These are phyloP conservation scores for Onychomys torridus DNA, from an alignment of 2,797 vertebrate genomes.

Conservation along the genomic window DNA sequence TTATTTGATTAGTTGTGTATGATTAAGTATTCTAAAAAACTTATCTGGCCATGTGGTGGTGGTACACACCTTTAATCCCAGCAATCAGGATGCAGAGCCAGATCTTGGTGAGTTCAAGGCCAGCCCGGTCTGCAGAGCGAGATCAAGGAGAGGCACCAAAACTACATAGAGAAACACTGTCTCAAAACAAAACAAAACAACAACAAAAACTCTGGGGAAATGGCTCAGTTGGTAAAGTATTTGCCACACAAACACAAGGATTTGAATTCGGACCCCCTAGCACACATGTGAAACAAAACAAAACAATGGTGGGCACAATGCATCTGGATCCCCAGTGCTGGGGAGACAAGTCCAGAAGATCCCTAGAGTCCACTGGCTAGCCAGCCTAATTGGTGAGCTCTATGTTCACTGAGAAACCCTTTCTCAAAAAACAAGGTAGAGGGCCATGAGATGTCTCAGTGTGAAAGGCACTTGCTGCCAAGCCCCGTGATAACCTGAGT, in stretches of 20 bases:
- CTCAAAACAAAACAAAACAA: too few species aligned
- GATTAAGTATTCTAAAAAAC: background rate
- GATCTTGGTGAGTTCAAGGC: too few species aligned
- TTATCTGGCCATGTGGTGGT: too few species aligned
- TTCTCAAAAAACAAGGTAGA: background rate
- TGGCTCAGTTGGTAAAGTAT: background rate
- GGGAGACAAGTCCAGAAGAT: background rate
- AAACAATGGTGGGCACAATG: background rate
- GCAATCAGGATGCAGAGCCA: too few species aligned
- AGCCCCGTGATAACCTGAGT: background rate
- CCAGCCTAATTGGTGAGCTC: background rate
- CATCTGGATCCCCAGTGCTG: background rate
- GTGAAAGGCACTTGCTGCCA: background rate
- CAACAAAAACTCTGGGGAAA: background rate
- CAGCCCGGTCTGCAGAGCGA: too few species aligned
- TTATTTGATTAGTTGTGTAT: background rate
- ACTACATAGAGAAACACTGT: too few species aligned
- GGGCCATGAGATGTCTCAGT: background rate
- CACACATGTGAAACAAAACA: background rate
- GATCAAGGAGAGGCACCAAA: too few species aligned
- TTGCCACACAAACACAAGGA: background rate
- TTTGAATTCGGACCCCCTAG: background rate
- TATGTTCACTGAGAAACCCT: background rate
- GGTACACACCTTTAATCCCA: too few species aligned
- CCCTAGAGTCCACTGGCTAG: background rate